Evolutionary conservation across 2,888 invertebrate genomes (phyloP).

Genomic region (Nomada lathburiana): DNA sequence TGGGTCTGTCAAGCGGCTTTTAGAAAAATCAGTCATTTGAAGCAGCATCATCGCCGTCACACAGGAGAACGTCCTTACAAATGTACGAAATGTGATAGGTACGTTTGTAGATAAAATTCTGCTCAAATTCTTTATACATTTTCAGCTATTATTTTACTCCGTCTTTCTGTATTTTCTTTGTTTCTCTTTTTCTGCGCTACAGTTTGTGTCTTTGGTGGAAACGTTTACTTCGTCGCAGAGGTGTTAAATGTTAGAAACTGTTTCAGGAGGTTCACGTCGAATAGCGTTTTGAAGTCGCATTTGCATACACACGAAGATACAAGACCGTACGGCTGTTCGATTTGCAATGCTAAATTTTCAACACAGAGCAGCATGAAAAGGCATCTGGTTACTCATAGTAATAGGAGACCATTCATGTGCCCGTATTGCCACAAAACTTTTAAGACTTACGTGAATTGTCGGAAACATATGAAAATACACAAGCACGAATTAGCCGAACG

Average conservation of each 20-base stretch:
- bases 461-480: conserved; percentile 89
- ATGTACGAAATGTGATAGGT: conserved; percentile 83
- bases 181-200: not conserved
- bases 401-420: conserved; percentile 83
- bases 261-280: conserved; percentile 85
- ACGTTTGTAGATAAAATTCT: not conserved
- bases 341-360: conserved; percentile 85
- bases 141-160: too few relatives aligned
- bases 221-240: not conserved
- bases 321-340: conserved; percentile 85
- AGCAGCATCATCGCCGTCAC: conserved; percentile 84
- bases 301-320: conserved; percentile 85
- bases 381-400: conserved; percentile 83
- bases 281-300: conserved; percentile 86
- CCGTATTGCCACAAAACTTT: conserved; percentile 83
- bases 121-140: too few relatives aligned
- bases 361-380: conserved; percentile 83
- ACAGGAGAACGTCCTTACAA: conserved; percentile 83
- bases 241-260: not conserved
- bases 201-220: too few relatives aligned
- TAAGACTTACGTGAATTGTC: conserved; percentile 86
- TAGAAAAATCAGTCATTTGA: conserved; percentile 87
- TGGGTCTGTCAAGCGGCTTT: conserved; percentile 84
- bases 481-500: conserved; percentile 85
- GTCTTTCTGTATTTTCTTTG: too few relatives aligned